Conservation (phyloP, 2,888 invertebrate species). For the Sthenelais limicola region DNA sequence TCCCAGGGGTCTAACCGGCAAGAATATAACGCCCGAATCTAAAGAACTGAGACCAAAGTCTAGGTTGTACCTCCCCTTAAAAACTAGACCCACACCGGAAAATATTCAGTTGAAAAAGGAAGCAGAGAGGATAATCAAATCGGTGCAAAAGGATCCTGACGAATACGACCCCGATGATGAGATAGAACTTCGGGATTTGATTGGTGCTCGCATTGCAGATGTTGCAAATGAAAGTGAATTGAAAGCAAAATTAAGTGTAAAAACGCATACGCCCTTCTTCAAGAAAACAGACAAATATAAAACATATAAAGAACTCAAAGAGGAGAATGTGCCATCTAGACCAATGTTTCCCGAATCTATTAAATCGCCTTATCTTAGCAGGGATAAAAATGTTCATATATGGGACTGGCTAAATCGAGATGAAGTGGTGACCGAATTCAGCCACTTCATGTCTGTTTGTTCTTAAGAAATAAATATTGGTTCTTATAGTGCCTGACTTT, state of each 20-base stretch:
- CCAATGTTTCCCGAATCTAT: slow-evolving; percentile 41
- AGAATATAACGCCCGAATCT: slow-evolving; percentile 18
- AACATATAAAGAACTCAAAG: slow-evolving; percentile 36
- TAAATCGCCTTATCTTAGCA: slow-evolving; percentile 55
- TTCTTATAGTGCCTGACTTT: too few species aligned
- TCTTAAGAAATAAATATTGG: slow-evolving; percentile 10
- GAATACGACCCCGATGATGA: slow-evolving; percentile 48
- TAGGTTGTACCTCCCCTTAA: slow-evolving; percentile 60
- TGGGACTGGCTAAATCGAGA: slow-evolving; percentile 67
- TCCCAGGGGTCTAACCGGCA: slow-evolving; percentile 38
- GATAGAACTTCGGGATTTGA: background rate
- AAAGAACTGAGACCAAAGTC: slow-evolving; percentile 46
- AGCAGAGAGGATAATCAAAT: slow-evolving; percentile 59
- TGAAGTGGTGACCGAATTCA: slow-evolving; percentile 61
- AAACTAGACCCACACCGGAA: slow-evolving; percentile 59
- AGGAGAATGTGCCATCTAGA: slow-evolving; percentile 22
- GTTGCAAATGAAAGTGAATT: background rate
- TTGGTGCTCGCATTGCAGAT: slow-evolving; percentile 14
- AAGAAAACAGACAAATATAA: slow-evolving; percentile 36
- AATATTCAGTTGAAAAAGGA: slow-evolving; percentile 60
- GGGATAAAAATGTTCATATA: slow-evolving; percentile 57
- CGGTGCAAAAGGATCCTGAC: slow-evolving; percentile 57
- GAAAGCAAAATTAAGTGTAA: background rate
- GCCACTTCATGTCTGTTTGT: slow-evolving; percentile 57
- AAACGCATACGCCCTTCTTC: background rate